phyloP scores from a whole-genome alignment of 2,888 invertebrate genomes.

The Ptilodon capucinus region DNA sequence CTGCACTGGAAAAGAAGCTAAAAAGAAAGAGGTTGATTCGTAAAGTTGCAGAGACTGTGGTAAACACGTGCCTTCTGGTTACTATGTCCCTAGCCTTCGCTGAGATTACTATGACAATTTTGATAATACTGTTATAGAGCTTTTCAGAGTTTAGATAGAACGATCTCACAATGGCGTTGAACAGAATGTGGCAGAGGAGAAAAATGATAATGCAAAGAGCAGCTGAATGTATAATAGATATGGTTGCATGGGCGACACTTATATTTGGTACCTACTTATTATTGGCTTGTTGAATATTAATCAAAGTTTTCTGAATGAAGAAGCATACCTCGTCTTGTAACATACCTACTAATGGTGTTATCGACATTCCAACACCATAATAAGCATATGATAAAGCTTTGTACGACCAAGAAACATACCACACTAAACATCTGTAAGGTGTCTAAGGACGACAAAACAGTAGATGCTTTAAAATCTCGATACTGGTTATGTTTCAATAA shows the following conservation, averaged over 20 bases:
- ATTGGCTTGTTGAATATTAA: not conserved
- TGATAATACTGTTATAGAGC: slow-evolving; percentile 48
- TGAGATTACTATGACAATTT: slow-evolving; percentile 55
- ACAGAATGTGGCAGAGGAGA: slow-evolving; percentile 44
- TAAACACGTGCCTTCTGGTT: slow-evolving; percentile 53
- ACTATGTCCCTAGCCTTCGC: slow-evolving; percentile 60
- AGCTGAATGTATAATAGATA: slow-evolving; percentile 36
- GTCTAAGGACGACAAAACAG: not conserved
- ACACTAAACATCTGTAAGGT: not conserved
- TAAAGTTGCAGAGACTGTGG: slow-evolving; percentile 48
- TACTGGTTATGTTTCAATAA: slow-evolving; percentile 3
- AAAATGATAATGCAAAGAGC: slow-evolving; percentile 37
- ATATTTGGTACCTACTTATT: slow-evolving; percentile 53
- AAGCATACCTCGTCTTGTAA: not conserved
- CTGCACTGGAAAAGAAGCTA: slow-evolving; percentile 44
- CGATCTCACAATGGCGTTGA: slow-evolving; percentile 40
- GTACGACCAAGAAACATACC: not conserved
- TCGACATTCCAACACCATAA: not conserved
- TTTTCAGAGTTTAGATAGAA: not conserved
- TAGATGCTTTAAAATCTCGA: not conserved
- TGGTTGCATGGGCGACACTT: slow-evolving; percentile 47
- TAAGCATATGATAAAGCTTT: not conserved
- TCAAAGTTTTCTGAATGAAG: not conserved
- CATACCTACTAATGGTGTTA: not conserved
- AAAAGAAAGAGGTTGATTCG: slow-evolving; percentile 42